These are phyloP conservation scores for Cancer borealis DNA, from an alignment of 2,888 invertebrate genomes.

Conservation along the genomic window DNA sequence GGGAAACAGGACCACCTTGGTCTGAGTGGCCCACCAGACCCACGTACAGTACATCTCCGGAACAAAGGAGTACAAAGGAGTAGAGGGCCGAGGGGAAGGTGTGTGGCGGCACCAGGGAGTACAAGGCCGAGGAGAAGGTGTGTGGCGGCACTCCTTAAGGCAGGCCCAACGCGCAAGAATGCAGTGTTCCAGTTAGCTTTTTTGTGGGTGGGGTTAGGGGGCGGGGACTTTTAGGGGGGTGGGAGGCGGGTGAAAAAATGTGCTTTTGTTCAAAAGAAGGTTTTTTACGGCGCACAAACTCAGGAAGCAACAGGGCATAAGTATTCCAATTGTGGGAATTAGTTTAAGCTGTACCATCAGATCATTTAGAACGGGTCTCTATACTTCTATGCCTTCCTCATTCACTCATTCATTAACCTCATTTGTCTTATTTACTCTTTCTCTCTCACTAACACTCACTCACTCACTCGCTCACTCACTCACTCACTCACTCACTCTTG, in stretches of 20 bases:
- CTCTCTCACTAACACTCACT: not conserved
- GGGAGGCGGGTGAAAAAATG: constrained; percentile 52
- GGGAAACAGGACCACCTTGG: not conserved
- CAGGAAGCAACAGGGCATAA: constrained; percentile 75
- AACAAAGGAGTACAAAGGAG: not conserved
- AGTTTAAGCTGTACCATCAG: constrained; percentile 70
- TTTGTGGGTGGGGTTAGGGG: constrained; percentile 46
- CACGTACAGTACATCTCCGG: constrained; percentile 61
- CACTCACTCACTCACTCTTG: constrained; percentile 2
- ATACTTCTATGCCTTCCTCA: constrained; percentile 49
- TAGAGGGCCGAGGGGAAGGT: not conserved
- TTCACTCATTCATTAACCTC: not conserved
- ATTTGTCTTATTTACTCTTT: not conserved
- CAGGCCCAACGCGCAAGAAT: constrained; percentile 28
- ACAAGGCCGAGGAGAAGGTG: not conserved
- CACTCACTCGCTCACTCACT: not conserved
- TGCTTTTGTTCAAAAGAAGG: constrained; percentile 62
- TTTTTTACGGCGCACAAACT: constrained; percentile 73
- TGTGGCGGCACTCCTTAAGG: not conserved
- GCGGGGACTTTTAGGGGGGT: not conserved
- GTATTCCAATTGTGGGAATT: constrained; percentile 72
- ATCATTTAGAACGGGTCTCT: constrained; percentile 75
- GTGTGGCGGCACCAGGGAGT: not conserved
- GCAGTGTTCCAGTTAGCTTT: constrained; percentile 69
- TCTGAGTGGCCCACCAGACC: not conserved